Percentiles rank a stretch among this genome's conserved stretches.
Evolutionary conservation across 2,888 invertebrate species (phyloP).

Genomic region (Beris morrisii): DNA sequence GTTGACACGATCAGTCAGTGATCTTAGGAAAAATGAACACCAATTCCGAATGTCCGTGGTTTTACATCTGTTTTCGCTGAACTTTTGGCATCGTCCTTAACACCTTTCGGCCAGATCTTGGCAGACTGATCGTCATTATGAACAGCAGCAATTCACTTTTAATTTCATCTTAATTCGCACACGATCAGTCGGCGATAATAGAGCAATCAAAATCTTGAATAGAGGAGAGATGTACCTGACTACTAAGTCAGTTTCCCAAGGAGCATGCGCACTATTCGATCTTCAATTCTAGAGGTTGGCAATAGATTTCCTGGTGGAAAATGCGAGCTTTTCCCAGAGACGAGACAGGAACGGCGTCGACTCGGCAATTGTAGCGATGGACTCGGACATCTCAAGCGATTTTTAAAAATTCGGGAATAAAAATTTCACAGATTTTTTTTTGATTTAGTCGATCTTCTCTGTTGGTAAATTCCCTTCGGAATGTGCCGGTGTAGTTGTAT

Average conservation of each 20-base stretch:
- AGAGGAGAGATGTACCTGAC: conserved; percentile 6
- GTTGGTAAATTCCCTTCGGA: conserved; percentile 18
- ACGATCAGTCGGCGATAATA: background rate
- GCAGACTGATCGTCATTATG: conserved; percentile 15
- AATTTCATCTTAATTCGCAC: conserved; percentile 10
- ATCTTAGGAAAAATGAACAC: too few relatives aligned
- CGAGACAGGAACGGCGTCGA: conserved; percentile 26
- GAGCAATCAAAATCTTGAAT: conserved; percentile 8
- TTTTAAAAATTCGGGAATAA: conserved; percentile 1
- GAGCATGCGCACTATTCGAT: background rate
- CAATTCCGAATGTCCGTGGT: too few relatives aligned
- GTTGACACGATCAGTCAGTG: too few relatives aligned
- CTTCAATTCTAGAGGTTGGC: conserved; percentile 15
- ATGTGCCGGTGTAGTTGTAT: conserved; percentile 16
- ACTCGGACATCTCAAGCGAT: conserved; percentile 27
- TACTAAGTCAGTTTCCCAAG: background rate
- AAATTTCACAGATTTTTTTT: conserved; percentile 42
- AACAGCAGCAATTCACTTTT: conserved; percentile 17
- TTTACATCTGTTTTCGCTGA: conserved; percentile 8
- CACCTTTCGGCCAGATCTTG: background rate
- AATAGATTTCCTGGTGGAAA: conserved; percentile 21
- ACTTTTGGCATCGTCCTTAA: conserved; percentile 7
- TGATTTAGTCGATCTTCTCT: conserved; percentile 39
- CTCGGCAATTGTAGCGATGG: conserved; percentile 18
- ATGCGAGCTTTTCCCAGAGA: conserved; percentile 19